These are phyloP conservation scores for Gymnothorax reevesii DNA, from an alignment of 2,797 vertebrate species.

Conservation along the genomic window DNA sequence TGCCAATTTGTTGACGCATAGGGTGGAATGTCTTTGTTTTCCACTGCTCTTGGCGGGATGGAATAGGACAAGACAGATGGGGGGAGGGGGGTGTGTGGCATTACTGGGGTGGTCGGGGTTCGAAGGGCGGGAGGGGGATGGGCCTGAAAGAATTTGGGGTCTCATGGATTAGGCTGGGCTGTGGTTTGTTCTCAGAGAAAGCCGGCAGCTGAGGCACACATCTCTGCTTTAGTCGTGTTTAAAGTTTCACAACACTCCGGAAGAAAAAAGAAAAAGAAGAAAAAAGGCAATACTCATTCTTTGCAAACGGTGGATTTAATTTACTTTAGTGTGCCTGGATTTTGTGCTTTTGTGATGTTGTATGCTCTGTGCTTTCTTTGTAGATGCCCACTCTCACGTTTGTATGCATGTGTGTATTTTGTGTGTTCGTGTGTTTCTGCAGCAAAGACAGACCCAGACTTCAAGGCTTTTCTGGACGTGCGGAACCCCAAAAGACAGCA, in stretches of 20 bases:
- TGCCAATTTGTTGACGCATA: background rate
- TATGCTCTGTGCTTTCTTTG: background rate
- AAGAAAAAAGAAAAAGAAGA: background rate
- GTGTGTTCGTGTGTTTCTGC: conserved; percentile 19
- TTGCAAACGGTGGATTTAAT: background rate
- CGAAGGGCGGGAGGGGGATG: background rate
- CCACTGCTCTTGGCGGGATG: background rate
- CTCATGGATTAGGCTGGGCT: background rate
- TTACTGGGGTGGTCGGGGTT: background rate
- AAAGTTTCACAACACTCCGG: background rate
- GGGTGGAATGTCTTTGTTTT: conserved; percentile 13
- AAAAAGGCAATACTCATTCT: background rate
- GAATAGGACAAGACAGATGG: background rate
- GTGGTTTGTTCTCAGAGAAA: background rate
- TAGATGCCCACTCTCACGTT: background rate
- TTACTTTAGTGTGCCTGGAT: background rate
- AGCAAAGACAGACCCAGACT: conserved; percentile 90
- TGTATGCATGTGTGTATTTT: background rate
- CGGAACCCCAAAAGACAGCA: conserved; percentile 92
- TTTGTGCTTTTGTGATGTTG: background rate
- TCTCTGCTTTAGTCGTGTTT: background rate
- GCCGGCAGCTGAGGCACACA: background rate
- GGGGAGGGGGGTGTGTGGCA: background rate
- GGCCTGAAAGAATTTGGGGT: background rate
- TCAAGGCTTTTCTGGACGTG: conserved; percentile 91